These are phyloP conservation scores for Cremastinae sp. DNA, from an alignment of 2,888 invertebrate species.

Conservation along the genomic window DNA sequence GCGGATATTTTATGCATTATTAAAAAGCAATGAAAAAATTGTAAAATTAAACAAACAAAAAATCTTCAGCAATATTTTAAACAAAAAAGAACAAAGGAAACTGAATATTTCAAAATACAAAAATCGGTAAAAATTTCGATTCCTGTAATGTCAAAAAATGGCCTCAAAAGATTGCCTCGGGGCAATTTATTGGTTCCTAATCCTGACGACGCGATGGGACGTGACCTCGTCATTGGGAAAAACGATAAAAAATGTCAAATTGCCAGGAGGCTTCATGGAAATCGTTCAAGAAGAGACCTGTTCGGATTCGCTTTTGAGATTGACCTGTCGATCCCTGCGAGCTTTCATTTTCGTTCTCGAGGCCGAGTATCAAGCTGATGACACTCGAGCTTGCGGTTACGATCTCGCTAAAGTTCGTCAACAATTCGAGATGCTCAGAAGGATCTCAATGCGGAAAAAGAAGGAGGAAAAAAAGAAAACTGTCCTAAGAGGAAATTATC, in stretches of 20 bases:
- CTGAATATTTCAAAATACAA: constrained; percentile 16
- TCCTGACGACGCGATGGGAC: constrained; percentile 48
- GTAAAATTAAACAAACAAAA: too few species aligned
- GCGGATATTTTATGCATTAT: too few species aligned
- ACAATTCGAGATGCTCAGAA: constrained; percentile 23
- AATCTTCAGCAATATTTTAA: too few species aligned
- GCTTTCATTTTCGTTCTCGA: constrained; percentile 76
- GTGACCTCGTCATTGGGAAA: constrained; percentile 37
- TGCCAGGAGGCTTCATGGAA: constrained; percentile 73
- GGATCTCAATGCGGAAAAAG: not conserved
- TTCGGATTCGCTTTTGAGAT: constrained; percentile 71
- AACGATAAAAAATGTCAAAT: constrained; percentile 50
- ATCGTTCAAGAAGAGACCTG: constrained; percentile 75
- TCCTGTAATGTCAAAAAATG: constrained; percentile 75
- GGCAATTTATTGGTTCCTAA: constrained; percentile 58
- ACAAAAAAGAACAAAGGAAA: constrained; percentile 1
- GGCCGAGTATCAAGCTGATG: constrained; percentile 72
- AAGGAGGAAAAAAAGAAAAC: constrained; percentile 23
- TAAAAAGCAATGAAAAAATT: too few species aligned
- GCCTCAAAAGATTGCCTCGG: constrained; percentile 69
- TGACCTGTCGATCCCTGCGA: constrained; percentile 75
- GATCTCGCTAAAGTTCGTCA: constrained; percentile 54
- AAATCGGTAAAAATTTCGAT: constrained; percentile 18
- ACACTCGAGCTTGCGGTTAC: constrained; percentile 68
- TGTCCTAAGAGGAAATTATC: constrained; percentile 71